Evolutionary conservation across 1,140 invertebrate genomes (phyloP).

Genomic region (Elymnias hypermnestra): DNA sequence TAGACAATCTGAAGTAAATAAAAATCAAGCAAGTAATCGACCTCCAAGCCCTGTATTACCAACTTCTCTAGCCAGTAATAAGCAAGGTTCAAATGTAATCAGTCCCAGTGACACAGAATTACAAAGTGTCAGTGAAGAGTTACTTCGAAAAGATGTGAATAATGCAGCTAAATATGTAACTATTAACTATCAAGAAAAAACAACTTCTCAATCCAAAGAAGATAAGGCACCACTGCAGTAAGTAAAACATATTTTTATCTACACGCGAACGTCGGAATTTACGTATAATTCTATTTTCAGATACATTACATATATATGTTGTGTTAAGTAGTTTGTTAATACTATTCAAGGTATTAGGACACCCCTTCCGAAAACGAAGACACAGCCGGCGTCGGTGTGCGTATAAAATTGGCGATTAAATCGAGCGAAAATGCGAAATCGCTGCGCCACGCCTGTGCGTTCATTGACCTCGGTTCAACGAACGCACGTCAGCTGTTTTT

Average conservation of each 20-base stretch:
- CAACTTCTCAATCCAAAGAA: conserved; percentile 78
- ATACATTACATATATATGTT: too few species aligned
- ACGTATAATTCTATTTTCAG: too few species aligned
- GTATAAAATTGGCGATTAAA: too few species aligned
- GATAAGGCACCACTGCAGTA: conserved; percentile 86
- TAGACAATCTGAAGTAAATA: conserved; percentile 21
- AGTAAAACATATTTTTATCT: conserved; percentile 39
- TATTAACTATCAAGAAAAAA: conserved; percentile 84
- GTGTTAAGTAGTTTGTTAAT: too few species aligned
- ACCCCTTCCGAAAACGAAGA: too few species aligned
- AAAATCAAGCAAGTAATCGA: conserved; percentile 28
- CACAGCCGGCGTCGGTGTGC: too few species aligned
- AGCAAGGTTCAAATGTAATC: conserved; percentile 31
- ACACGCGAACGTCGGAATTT: neutral
- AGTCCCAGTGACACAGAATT: conserved; percentile 77
- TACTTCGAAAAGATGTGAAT: conserved; percentile 83
- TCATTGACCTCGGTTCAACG: too few species aligned
- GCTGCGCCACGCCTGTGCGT: too few species aligned
- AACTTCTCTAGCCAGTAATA: conserved; percentile 56
- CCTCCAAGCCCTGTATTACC: conserved; percentile 52
- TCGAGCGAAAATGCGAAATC: too few species aligned
- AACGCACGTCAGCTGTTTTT: too few species aligned
- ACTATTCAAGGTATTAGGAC: too few species aligned
- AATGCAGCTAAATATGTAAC: conserved; percentile 81
- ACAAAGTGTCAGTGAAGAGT: conserved; percentile 81